Evolutionary conservation across 1,140 invertebrate species (phyloP), one percentile per base, ranked within the genome.

Genomic region (Drosophila hydei): DNA sequence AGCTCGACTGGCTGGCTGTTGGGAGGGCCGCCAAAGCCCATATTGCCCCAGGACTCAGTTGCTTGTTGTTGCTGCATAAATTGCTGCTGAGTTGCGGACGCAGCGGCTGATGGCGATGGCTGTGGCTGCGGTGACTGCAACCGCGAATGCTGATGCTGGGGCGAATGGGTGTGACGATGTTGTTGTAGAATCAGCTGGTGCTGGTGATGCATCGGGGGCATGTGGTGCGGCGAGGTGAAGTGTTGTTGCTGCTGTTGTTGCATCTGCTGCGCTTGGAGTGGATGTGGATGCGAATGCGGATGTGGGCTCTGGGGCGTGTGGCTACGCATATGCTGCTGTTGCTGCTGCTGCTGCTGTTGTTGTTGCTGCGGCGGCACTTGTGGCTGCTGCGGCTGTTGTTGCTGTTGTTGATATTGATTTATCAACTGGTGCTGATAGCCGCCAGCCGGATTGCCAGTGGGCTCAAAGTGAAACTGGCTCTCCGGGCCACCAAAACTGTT

Each of bases 281-380:
- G 69, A 40, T 65, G 67, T 33, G 30, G 61, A 43, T 72, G 59
- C n/a, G 59, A 72, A 25, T 70, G 67, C 1, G 59, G 75, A 52
- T 90, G 89, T 14, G 89, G 89, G 52, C 89, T 91, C 68, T 91
- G 89, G 9, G 89, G 89, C 16, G 89, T 91, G 48, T 91, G 89
- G 63, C 89, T 91, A 25, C 89, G 74, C 70, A 91, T 48, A 63
- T 85, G 89, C 38, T 79, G 83, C 25, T 74, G 70, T 25, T 67
- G 80, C 50, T 88, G 79, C 14, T 75, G 77, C n/a, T 88, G 79
- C 21, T 83, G 84, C 19, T 70, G 77, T 8, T 50, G 73, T 5
- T 18, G 76, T 33, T 71, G 77, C 23, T 72, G 77, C 30, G 30
- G 30, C 9, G 4, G 25, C 25, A 6, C 4, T 23, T 65, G 75